phyloP scores from a whole-genome alignment of 2,797 vertebrate species.

The Clarias fuscus region DNA sequence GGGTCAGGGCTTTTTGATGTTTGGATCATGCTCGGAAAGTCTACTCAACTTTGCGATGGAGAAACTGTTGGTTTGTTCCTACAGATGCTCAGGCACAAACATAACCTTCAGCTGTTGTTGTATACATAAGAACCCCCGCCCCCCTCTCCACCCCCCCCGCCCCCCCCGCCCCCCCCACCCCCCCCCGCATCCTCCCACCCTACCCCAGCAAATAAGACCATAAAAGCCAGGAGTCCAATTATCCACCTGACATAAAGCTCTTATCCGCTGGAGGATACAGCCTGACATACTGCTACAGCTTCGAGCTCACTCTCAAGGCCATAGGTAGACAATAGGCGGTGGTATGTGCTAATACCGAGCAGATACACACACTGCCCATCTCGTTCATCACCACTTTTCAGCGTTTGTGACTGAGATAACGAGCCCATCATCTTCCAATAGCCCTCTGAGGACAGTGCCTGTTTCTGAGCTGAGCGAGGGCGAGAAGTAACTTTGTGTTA shows the following conservation, averaged over 20 bases:
- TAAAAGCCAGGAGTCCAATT: constrained; percentile 59
- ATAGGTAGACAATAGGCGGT: constrained; percentile 32
- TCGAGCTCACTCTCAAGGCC: constrained; percentile 50
- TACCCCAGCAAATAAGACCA: constrained; percentile 51
- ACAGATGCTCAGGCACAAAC: constrained; percentile 43
- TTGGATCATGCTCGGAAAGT: constrained; percentile 29
- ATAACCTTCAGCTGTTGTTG: constrained; percentile 57
- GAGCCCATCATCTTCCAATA: constrained; percentile 72
- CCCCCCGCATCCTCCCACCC: constrained; percentile 3
- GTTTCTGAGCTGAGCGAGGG: constrained; percentile 43
- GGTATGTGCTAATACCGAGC: constrained; percentile 48
- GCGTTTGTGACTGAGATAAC: constrained; percentile 82
- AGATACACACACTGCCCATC: constrained; percentile 69
- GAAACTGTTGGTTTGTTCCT: constrained; percentile 39
- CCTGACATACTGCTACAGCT: constrained; percentile 51
- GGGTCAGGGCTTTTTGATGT: constrained; percentile 44
- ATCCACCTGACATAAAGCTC: constrained; percentile 59
- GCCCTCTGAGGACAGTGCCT: constrained; percentile 51
- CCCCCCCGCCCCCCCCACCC: constrained; percentile 23
- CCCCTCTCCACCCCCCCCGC: neutral
- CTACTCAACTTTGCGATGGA: constrained; percentile 13
- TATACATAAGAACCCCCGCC: constrained; percentile 48
- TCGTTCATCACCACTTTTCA: constrained; percentile 74
- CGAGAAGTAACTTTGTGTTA: constrained; percentile 60
- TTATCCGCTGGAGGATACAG: constrained; percentile 53